Conservation (phyloP, 2,797 vertebrate species). For the Mustela erminea region DNA sequence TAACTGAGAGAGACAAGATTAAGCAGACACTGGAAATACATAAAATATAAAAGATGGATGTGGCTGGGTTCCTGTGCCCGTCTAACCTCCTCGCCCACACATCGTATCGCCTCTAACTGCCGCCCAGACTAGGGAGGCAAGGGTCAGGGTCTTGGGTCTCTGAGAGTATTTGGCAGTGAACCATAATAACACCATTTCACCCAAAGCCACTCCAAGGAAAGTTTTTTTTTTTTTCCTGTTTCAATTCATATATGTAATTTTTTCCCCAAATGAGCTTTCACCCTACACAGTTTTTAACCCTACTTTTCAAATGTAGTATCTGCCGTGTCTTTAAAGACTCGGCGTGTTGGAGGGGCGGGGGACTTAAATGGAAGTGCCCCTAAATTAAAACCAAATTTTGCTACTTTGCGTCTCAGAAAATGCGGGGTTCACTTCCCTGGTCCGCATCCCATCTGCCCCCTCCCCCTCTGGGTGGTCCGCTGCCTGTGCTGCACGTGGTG, state of each 20-base stretch:
- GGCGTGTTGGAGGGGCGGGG: not conserved
- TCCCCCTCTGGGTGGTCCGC: not conserved
- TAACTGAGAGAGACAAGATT: not conserved
- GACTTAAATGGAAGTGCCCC: not conserved
- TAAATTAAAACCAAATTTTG: not conserved
- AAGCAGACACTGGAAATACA: not conserved
- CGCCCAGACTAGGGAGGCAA: not conserved
- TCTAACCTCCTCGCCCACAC: accelerated
- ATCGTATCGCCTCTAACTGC: not conserved
- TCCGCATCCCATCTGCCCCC: not conserved
- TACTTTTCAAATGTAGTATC: not conserved
- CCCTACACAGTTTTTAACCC: not conserved
- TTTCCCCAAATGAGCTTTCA: not conserved
- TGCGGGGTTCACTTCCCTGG: not conserved
- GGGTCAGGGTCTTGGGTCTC: not conserved
- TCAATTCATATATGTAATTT: not conserved
- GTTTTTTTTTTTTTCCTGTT: not conserved
- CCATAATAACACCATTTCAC: not conserved
- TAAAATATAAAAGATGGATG: not conserved
- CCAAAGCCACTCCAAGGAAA: not conserved
- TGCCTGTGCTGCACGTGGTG: not conserved
- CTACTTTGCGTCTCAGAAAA: not conserved
- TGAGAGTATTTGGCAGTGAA: not conserved
- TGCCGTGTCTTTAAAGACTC: not conserved
- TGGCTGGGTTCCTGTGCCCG: not conserved